A percentile compares a stretch with the other conserved stretches of the same genome.
These are phyloP conservation scores for Troides helena DNA, from an alignment of 2,888 invertebrate species.

Conservation along the genomic window DNA sequence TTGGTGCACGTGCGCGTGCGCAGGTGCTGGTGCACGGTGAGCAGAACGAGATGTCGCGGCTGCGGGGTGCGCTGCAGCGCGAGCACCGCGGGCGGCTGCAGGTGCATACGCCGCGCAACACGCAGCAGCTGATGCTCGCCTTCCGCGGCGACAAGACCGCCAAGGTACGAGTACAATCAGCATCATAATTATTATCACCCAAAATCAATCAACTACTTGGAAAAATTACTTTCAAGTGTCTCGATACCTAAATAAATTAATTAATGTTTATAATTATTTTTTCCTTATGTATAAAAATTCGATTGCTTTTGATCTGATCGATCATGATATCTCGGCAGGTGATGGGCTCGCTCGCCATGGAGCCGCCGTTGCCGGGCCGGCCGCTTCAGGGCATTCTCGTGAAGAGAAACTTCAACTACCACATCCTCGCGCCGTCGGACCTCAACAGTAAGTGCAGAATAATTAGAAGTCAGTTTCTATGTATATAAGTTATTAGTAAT, in stretches of 20 bases:
- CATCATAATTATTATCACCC: no score
- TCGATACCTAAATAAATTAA: no score
- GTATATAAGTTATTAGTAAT: no score
- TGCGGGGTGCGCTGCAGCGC: constrained; percentile 95
- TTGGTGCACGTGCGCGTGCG: not conserved
- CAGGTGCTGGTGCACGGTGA: constrained; percentile 98
- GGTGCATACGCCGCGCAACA: constrained; percentile 97
- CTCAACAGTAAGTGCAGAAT: constrained; percentile 84
- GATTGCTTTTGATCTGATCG: no score
- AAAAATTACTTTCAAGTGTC: no score
- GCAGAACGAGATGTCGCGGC: constrained; percentile 98
- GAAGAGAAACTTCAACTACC: constrained; percentile 98
- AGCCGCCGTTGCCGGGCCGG: constrained; percentile 88
- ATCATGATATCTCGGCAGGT: constrained; percentile 57
- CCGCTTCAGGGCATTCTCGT: constrained; percentile 95
- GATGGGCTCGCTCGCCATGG: constrained; percentile 94
- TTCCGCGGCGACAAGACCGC: constrained; percentile 99
- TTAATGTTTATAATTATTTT: no score
- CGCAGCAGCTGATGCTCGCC: constrained; percentile 93
- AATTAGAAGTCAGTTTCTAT: no score
- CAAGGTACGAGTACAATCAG: constrained; percentile 81
- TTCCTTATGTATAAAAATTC: no score
- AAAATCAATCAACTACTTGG: no score
- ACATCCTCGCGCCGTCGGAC: constrained; percentile 94
- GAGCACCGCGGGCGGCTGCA: constrained; percentile 96